A percentile compares a stretch with the other conserved stretches of the same genome.
phyloP scores from a whole-genome alignment of 2,888 invertebrate genomes.

The Zele albiditarsus region DNA sequence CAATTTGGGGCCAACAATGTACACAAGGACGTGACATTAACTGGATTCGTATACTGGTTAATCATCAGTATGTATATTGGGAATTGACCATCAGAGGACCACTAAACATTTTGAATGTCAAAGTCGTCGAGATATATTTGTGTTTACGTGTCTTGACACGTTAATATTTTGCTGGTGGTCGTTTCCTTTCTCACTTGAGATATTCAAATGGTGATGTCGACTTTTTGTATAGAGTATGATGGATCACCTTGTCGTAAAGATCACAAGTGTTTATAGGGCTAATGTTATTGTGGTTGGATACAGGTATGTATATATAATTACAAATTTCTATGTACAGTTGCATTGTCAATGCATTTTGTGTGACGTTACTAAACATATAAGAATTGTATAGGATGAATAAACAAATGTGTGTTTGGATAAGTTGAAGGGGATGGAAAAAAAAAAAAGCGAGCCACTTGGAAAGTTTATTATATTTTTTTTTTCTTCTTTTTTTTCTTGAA shows the following conservation, averaged over 20 bases:
- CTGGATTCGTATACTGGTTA: constrained; percentile 24
- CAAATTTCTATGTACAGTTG: neutral
- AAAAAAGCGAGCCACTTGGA: neutral
- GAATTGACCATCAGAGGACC: neutral
- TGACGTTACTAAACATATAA: constrained; percentile 27
- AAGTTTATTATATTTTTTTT: neutral
- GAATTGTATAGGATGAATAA: constrained; percentile 25
- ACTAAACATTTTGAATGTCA: neutral
- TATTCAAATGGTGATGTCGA: constrained; percentile 2
- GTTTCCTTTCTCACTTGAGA: constrained; percentile 24
- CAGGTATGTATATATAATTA: constrained; percentile 16
- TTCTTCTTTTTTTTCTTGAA: too few relatives aligned
- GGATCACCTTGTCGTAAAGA: constrained; percentile 29
- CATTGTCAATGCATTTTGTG: constrained; percentile 22
- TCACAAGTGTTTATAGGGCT: neutral
- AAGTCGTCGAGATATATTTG: neutral
- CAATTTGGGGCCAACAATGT: constrained; percentile 35
- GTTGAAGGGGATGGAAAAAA: neutral
- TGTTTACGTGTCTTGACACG: neutral
- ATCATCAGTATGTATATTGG: constrained; percentile 11
- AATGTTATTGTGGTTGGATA: neutral
- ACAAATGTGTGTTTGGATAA: constrained; percentile 28
- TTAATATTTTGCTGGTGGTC: constrained; percentile 8
- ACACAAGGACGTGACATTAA: constrained; percentile 35
- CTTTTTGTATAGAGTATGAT: constrained; percentile 26